Base-by-base conservation (phyloP, 2,888 invertebrate genomes). In the Lymantria dispar region DNA sequence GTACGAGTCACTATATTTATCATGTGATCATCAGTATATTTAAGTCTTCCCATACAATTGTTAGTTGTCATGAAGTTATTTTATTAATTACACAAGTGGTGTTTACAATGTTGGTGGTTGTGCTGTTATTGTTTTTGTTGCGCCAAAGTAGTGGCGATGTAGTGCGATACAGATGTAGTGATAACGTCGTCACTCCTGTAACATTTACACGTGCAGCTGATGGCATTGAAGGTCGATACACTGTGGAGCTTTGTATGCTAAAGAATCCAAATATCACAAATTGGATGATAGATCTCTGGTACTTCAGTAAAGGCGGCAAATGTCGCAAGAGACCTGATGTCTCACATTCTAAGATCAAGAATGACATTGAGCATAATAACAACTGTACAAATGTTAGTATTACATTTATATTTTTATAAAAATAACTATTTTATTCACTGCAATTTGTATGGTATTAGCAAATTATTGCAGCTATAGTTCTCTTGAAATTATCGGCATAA, bases 301-400 rank as follows among this genome's bases (percentile, higher is more conserved):
- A 48, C 36, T n/a, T n/a, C 13, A 3, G n/a, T 10, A 12, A 38
- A 14, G 3, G n/a, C 3, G 14, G 14, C 29, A 22, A 3, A 22
- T 22, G 22, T 22, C 22, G 22, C 5, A 22, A 3, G 10, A 47
- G 14, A 7, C 56, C 49, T 0, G 54, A 41, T 12, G 12, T 8
- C 3, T 43, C 49, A 3, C 58, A 56, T 45, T 62, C 61, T 5
- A 8, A 36, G 8, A 5, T 33, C 33, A 30, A 38, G 14, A 54
- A 48, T 13, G 45, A 75, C 11, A 11, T 62, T 56, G 13, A 48
- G 11, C 38, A 52, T 9, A n/a, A 64, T 8, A 46, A 58, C 3
- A 76, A 74, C 57, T 83, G 83, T 58, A 64, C 66, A 39, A 54
- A 75, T 63, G 83, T 83, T 60, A 75, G 83, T 78, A 55, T 56